Percentiles rank a stretch among this genome's conserved stretches.
phyloP scores from a whole-genome alignment of 2,113 vertebrate genomes.

The Gnathonemus echidnorhynchus region DNA sequence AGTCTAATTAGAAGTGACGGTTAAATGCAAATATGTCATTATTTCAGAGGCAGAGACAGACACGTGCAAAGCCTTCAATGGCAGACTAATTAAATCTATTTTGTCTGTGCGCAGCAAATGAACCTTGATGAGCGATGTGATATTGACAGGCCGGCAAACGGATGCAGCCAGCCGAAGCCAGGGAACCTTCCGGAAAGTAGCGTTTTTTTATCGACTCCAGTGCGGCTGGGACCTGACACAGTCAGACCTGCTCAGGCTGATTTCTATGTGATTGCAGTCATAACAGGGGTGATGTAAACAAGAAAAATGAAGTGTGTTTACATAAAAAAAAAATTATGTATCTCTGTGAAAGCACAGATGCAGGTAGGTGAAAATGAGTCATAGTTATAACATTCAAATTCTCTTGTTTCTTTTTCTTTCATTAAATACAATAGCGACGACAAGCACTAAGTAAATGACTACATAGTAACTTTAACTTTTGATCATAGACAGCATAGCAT shows the following conservation, averaged over 20 bases:
- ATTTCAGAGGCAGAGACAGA: slow-evolving; percentile 40
- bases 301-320: neutral
- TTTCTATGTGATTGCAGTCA: slow-evolving; percentile 34
- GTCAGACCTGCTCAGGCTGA: slow-evolving; percentile 33
- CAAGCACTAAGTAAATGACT: neutral
- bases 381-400: neutral
- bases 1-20: slow-evolving; percentile 65
- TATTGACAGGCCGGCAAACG: slow-evolving; percentile 48
- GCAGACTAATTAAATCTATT: slow-evolving; percentile 59
- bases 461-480: neutral
- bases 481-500: neutral
- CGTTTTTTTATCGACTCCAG: neutral
- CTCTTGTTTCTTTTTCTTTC: neutral
- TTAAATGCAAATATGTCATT: slow-evolving; percentile 69
- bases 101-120: slow-evolving; percentile 55
- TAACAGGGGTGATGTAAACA: slow-evolving; percentile 37
- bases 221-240: slow-evolving; percentile 59
- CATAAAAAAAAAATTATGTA: neutral
- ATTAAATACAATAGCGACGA: neutral
- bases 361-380: neutral
- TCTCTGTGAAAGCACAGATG: neutral
- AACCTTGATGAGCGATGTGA: slow-evolving; percentile 59
- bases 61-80: slow-evolving; percentile 41
- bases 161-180: slow-evolving; percentile 29
- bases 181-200: neutral